Conservation (phyloP, 2,888 invertebrate genomes). For the Limnephilus rhombicus region DNA sequence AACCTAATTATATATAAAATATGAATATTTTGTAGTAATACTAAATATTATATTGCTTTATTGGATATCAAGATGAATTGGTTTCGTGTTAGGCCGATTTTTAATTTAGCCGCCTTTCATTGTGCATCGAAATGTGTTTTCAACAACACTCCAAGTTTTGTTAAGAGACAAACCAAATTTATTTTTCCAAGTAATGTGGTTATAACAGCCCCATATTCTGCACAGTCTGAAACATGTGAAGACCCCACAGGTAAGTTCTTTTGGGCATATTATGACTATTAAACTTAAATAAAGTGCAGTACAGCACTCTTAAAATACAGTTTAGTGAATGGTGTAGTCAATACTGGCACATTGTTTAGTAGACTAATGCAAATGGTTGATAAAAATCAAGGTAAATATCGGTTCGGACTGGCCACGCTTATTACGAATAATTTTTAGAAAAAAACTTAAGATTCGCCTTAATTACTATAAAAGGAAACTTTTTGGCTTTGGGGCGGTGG, state of each 20-base stretch:
- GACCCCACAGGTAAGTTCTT: neutral
- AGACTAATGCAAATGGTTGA: neutral
- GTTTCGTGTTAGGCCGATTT: conserved; percentile 14
- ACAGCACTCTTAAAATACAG: neutral
- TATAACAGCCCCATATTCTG: conserved; percentile 17
- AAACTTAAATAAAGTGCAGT: neutral
- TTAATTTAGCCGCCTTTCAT: conserved; percentile 9
- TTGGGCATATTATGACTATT: neutral
- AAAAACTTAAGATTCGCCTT: too few relatives aligned
- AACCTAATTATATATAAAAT: neutral
- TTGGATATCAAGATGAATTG: neutral
- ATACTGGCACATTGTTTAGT: neutral
- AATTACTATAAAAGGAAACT: too few relatives aligned
- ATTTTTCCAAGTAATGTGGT: neutral
- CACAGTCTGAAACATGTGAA: neutral
- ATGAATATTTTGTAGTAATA: neutral
- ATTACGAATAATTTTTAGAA: too few relatives aligned
- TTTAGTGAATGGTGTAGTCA: neutral
- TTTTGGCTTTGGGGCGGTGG: too few relatives aligned
- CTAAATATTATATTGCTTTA: neutral
- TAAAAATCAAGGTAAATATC: too few relatives aligned
- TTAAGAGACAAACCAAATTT: neutral
- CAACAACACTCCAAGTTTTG: neutral
- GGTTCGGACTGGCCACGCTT: too few relatives aligned
- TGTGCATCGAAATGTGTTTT: conserved; percentile 28